A percentile compares a stretch with the other conserved stretches of the same genome.
phyloP scores from a whole-genome alignment of 2,888 invertebrate genomes.

The Lacanobia wlatinum region DNA sequence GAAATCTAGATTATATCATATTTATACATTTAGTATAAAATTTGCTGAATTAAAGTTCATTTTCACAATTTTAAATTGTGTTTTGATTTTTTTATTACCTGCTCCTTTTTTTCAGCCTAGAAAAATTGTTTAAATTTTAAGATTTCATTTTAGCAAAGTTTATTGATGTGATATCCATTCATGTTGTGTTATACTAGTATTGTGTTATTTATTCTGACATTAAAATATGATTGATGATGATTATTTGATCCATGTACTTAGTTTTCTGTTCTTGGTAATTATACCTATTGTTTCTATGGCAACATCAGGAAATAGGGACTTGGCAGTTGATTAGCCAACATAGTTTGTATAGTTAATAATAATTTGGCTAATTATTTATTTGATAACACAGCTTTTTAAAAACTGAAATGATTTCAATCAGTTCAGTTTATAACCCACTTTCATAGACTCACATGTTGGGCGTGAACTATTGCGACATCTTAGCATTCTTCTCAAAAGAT shows the following conservation, averaged over 20 bases:
- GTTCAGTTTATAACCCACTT: conserved; percentile 24
- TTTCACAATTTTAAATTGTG: conserved; percentile 89
- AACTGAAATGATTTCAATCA: neutral
- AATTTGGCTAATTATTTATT: neutral
- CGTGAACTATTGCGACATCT: conserved; percentile 34
- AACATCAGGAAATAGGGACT: neutral
- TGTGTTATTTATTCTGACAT: conserved; percentile 6
- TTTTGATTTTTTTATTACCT: conserved; percentile 74
- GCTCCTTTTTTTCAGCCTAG: conserved; percentile 43
- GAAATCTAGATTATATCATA: conserved; percentile 91
- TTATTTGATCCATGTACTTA: neutral
- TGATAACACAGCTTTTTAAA: neutral
- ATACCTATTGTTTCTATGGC: neutral
- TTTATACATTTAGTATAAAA: conserved; percentile 91
- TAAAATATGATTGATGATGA: neutral
- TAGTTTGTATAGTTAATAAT: neutral
- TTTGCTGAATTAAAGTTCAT: conserved; percentile 91
- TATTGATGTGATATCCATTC: conserved; percentile 8
- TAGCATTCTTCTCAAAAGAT: conserved; percentile 48
- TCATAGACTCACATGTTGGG: conserved; percentile 37
- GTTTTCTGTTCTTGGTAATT: neutral
- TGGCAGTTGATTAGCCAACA: neutral
- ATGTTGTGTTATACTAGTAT: neutral
- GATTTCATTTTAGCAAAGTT: conserved; percentile 1
- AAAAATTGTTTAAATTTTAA: conserved; percentile 7